These are phyloP conservation scores for Poecile atricapillus DNA, from an alignment of 2,113 vertebrate genomes.

Conservation along the genomic window DNA sequence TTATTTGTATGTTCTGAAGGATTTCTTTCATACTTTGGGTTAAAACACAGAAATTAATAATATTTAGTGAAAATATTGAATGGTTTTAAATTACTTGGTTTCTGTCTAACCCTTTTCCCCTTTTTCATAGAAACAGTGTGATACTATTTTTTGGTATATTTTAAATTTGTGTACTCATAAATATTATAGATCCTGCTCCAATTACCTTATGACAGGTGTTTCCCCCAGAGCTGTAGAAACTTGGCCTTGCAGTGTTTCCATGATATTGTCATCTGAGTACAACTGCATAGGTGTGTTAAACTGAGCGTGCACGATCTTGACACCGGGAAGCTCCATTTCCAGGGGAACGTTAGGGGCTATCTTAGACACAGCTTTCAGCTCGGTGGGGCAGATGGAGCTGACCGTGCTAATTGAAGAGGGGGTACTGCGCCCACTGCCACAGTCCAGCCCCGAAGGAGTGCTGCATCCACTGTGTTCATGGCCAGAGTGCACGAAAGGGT, in stretches of 20 bases:
- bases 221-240: constrained; percentile 82
- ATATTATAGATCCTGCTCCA: neutral
- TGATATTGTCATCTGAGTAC: constrained; percentile 84
- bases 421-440: constrained; percentile 77
- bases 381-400: constrained; percentile 77
- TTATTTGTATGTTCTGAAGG: neutral
- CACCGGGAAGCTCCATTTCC: constrained; percentile 81
- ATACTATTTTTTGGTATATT: neutral
- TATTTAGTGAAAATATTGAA: neutral
- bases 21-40: neutral
- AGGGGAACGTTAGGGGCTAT: constrained; percentile 81
- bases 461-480: constrained; percentile 75
- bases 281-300: constrained; percentile 83
- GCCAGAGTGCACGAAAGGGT: neutral
- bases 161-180: neutral
- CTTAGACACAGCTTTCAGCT: constrained; percentile 78
- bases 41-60: neutral
- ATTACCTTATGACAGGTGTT: constrained; percentile 73
- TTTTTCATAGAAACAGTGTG: neutral
- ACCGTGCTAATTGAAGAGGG: constrained; percentile 77
- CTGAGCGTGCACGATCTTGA: constrained; percentile 82
- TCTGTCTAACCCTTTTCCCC: neutral
- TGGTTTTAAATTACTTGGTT: neutral
- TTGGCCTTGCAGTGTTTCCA: constrained; percentile 83
- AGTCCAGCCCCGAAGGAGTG: constrained; percentile 75